These are phyloP conservation scores for Diorhabda carinulata DNA, from an alignment of 1,140 invertebrate species.

Conservation along the genomic window DNA sequence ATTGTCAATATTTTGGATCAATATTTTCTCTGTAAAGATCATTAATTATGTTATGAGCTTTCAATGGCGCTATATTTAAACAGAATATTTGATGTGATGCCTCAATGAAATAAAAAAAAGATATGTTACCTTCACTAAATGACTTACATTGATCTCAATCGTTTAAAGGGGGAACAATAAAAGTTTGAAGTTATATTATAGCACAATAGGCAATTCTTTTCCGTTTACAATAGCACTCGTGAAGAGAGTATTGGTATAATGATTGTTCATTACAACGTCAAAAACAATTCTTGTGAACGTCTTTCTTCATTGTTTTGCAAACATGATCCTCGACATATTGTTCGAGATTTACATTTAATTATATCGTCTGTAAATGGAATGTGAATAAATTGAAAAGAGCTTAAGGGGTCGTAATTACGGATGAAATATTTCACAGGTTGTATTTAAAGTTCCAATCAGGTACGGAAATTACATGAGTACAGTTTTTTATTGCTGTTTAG, in stretches of 20 bases:
- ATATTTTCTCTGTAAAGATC: too few relatives aligned
- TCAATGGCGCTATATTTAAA: too few relatives aligned
- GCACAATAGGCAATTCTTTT: background rate
- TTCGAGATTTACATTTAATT: background rate
- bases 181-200: background rate
- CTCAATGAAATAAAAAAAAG: too few relatives aligned
- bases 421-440: background rate
- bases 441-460: too few relatives aligned
- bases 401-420: background rate
- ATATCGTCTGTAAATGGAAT: background rate
- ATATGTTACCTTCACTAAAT: background rate
- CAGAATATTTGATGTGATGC: too few relatives aligned
- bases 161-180: background rate
- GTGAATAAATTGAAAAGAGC: background rate
- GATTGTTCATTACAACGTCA: background rate
- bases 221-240: background rate
- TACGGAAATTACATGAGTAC: too few relatives aligned
- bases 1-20: too few relatives aligned
- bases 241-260: background rate
- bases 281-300: conserved; percentile 1
- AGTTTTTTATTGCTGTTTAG: too few relatives aligned
- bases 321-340: background rate
- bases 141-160: background rate
- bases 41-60: too few relatives aligned
- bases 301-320: background rate